Percentiles rank a stretch among this genome's conserved stretches.
Evolutionary conservation across 2,797 vertebrate species (phyloP).

Genomic region (Premnoplex brunnescens): DNA sequence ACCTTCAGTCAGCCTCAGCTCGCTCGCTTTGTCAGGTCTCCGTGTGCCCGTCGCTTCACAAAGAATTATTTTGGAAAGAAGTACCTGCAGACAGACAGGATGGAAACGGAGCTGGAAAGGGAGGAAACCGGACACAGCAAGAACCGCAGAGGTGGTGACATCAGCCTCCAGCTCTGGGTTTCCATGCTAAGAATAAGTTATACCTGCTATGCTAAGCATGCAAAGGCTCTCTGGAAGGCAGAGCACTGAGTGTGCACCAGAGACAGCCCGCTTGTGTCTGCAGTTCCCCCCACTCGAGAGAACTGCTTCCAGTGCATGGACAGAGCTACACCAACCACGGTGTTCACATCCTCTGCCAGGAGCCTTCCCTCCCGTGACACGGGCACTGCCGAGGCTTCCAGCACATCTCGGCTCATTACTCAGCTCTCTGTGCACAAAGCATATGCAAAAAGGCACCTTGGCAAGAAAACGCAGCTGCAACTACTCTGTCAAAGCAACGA

Average conservation of each 20-base stretch:
- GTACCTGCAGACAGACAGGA: background rate
- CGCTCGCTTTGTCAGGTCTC: background rate
- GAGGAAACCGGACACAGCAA: background rate
- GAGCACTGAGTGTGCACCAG: background rate
- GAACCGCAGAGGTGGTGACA: background rate
- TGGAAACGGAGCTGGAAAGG: background rate
- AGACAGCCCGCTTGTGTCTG: background rate
- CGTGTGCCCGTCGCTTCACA: background rate
- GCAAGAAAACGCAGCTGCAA: background rate
- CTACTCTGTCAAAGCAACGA: background rate
- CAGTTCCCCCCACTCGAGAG: background rate
- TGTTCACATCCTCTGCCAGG: background rate
- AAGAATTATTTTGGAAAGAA: conserved; percentile 1
- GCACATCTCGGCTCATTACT: background rate
- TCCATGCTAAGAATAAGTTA: background rate
- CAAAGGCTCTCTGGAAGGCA: background rate
- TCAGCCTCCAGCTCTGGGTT: background rate
- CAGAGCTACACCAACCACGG: background rate
- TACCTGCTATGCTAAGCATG: background rate
- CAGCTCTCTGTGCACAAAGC: background rate
- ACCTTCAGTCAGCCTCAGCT: conserved; percentile 1
- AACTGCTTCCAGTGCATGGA: background rate
- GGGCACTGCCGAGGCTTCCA: background rate
- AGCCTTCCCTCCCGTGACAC: background rate
- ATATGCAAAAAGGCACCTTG: background rate